Evolutionary conservation across 2,113 vertebrate species (phyloP).

Genomic region (Sarotherodon lohbergeri): DNA sequence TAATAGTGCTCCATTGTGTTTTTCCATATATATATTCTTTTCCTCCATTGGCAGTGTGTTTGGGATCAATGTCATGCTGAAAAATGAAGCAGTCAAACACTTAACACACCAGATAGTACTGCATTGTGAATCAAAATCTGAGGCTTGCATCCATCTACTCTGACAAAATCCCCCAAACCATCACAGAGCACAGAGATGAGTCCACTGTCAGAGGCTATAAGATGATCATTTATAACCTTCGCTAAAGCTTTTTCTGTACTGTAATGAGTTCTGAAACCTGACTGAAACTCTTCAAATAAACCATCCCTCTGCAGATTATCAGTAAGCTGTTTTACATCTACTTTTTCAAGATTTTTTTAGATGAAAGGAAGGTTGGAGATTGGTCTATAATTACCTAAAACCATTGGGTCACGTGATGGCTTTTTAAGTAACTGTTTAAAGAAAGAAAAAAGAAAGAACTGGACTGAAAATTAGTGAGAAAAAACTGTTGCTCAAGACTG

Average conservation of each 20-base stretch:
- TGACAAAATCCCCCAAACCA: background rate
- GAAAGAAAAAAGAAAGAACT: background rate
- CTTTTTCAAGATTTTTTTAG: background rate
- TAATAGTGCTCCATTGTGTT: background rate
- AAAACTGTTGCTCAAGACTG: background rate
- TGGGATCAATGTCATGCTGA: background rate
- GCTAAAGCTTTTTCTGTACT: accelerated
- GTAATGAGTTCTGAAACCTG: background rate
- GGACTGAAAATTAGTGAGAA: accelerated
- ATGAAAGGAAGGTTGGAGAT: background rate
- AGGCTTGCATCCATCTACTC: background rate
- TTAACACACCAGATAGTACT: background rate
- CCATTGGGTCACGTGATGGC: accelerated
- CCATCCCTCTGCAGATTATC: background rate
- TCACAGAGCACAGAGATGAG: background rate
- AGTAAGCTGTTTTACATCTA: background rate
- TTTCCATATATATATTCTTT: background rate
- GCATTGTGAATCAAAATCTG: background rate
- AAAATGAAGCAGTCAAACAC: background rate
- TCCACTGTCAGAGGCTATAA: background rate
- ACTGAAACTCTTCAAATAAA: background rate
- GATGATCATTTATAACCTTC: accelerated
- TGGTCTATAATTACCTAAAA: background rate
- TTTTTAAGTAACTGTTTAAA: background rate
- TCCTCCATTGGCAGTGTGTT: background rate